Evolutionary conservation across 1,140 invertebrate species (phyloP), one percentile per base, ranked within the genome.

Genomic region (Eumeta japonica): DNA sequence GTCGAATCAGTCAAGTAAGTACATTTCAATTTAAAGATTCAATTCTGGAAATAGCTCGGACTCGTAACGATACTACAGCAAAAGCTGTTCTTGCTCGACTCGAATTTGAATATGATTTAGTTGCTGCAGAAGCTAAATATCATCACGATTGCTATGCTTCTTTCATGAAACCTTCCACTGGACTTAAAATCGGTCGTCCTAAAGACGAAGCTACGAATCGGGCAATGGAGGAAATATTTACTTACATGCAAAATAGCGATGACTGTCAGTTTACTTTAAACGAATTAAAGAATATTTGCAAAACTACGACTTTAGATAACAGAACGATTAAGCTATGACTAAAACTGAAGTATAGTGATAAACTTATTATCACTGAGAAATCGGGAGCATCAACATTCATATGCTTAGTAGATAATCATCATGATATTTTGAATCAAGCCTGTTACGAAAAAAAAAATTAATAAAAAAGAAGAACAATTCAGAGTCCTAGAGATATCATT

Each of bases 111-210:
- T 43, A 39, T 50, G 52, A 60, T 57, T 60, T 62, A 53, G 45
- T 63, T 45, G 55, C 56, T 56, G 41, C 50, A 48, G 49, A 61
- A 43, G 53, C 53, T 40, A 58, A 52, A 31, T 62, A 62, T 47
- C 58, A 61, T 51, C 7, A 33, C 13, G 39, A 49, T 46, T 65
- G 55, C 39, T 58, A 45, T 46, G 38, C 10, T 47, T 29, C 2
- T 28, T 60, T 55, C 14, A 35, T 55, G 16, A 45, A 30, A 43
- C 43, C 40, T 24, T 13, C 36, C 17, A 58, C 54, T 42, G 58
- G 58, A 40, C 49, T 16, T 41, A 57, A 66, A 51, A 50, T 56
- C 7, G 64, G 59, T 34, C 62, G 50, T 36, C 71, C 62, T 53
- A 16, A 49, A 52, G 36, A 47, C 36, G 37, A 44, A 28, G 4